Conservation (phyloP, 2,888 invertebrate species). For the Hydropsyche betteni region DNA sequence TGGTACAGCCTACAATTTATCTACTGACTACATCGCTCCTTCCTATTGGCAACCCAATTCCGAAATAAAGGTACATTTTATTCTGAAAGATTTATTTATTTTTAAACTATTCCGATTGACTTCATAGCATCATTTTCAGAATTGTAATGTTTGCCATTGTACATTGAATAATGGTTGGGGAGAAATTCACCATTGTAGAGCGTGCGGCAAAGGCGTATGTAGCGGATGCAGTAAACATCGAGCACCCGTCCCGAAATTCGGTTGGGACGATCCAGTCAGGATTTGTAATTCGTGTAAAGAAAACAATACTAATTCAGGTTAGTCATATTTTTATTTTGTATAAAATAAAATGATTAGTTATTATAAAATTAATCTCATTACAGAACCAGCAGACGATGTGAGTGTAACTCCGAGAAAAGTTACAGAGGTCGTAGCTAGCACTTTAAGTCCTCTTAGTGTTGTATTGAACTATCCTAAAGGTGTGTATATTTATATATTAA, state of each 20-base stretch:
- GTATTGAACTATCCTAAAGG: conserved; percentile 79
- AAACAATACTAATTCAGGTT: conserved; percentile 43
- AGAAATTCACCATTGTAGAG: conserved; percentile 78
- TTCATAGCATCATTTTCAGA: conserved; percentile 57
- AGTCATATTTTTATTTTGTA: background rate
- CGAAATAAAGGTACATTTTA: conserved; percentile 70
- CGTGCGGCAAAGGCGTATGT: conserved; percentile 84
- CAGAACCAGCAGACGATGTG: conserved; percentile 54
- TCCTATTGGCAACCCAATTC: conserved; percentile 83
- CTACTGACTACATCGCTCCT: conserved; percentile 82
- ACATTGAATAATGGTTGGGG: conserved; percentile 66
- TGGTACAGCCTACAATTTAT: conserved; percentile 69
- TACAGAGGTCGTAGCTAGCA: conserved; percentile 77
- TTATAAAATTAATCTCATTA: background rate
- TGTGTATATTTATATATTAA: conserved; percentile 54
- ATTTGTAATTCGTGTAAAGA: conserved; percentile 76
- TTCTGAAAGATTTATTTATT: background rate
- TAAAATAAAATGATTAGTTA: background rate
- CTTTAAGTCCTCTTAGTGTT: conserved; percentile 74
- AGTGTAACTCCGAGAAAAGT: conserved; percentile 68
- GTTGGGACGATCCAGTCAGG: conserved; percentile 76
- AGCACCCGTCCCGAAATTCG: conserved; percentile 75
- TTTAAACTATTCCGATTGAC: conserved; percentile 36
- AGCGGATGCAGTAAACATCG: conserved; percentile 73
- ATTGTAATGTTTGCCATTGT: conserved; percentile 72